Conservation (phyloP, 1,140 invertebrate species). For the Drosophila virilis region DNA sequence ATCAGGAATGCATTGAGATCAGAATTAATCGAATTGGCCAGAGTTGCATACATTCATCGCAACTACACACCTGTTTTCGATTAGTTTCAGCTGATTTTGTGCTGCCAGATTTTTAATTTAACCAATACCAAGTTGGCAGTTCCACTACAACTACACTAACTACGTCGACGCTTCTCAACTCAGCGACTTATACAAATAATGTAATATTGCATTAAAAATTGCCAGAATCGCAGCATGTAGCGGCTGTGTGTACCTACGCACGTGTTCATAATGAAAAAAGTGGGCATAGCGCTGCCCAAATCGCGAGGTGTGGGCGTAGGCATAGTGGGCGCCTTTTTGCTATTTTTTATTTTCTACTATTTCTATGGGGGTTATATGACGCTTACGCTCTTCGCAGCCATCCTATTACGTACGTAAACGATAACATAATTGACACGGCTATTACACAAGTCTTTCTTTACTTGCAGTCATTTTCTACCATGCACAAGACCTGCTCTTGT, state of each 20-base stretch:
- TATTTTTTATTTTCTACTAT: constrained; percentile 90
- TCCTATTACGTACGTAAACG: constrained; percentile 87
- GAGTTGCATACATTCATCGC: constrained; percentile 4
- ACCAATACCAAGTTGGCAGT: constrained; percentile 28
- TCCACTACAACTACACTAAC: constrained; percentile 11
- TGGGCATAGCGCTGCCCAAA: constrained; percentile 73
- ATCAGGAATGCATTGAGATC: constrained; percentile 16
- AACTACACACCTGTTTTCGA: constrained; percentile 26
- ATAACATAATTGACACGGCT: background rate
- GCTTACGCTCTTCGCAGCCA: constrained; percentile 88
- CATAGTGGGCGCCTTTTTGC: constrained; percentile 57
- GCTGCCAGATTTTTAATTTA: constrained; percentile 2
- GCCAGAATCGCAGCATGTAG: constrained; percentile 52
- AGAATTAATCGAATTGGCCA: constrained; percentile 9
- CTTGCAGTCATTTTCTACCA: constrained; percentile 91
- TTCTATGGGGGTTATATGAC: constrained; percentile 91
- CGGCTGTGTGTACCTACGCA: constrained; percentile 21
- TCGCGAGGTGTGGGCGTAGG: constrained; percentile 72
- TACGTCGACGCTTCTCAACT: constrained; percentile 23
- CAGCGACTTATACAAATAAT: constrained; percentile 18
- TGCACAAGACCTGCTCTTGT: constrained; percentile 93
- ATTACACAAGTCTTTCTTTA: background rate
- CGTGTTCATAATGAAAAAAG: constrained; percentile 68
- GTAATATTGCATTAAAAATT: constrained; percentile 14
- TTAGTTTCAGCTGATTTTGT: constrained; percentile 21